These are phyloP conservation scores for Yoshiicerus persimilis DNA, from an alignment of 1,140 invertebrate species.

Conservation along the genomic window DNA sequence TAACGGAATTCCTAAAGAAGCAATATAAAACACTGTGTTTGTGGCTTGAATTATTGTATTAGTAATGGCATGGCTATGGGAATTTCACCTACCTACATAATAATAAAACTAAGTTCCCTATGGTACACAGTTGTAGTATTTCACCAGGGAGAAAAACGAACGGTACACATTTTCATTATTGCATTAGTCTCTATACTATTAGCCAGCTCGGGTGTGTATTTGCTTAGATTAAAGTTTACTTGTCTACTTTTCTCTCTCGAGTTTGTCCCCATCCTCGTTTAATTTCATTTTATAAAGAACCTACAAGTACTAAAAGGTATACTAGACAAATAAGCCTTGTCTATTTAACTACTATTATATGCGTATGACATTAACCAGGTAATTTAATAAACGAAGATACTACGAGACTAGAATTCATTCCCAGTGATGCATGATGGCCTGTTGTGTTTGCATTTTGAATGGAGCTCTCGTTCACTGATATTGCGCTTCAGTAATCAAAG, in stretches of 20 bases:
- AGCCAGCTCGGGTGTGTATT: background rate
- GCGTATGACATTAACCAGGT: no score
- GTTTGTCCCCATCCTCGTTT: background rate
- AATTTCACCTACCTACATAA: background rate
- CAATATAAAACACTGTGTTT: background rate
- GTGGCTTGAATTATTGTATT: background rate
- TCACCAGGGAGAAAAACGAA: background rate
- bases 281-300: background rate
- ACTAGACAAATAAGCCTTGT: no score
- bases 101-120: background rate
- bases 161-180: background rate
- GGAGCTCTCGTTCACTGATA: background rate
- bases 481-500: no score
- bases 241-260: no score
- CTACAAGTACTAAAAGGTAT: no score
- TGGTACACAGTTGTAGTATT: background rate
- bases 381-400: no score
- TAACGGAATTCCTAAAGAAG: background rate
- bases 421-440: background rate
- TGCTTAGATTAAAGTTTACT: no score
- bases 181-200: background rate
- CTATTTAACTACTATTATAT: no score
- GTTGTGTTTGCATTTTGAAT: background rate
- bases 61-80: background rate
- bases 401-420: background rate